A percentile compares a stretch with the other conserved stretches of the same genome.
Conservation (phyloP, 2,113 vertebrate genomes). For the Leptocoma aspasia region DNA sequence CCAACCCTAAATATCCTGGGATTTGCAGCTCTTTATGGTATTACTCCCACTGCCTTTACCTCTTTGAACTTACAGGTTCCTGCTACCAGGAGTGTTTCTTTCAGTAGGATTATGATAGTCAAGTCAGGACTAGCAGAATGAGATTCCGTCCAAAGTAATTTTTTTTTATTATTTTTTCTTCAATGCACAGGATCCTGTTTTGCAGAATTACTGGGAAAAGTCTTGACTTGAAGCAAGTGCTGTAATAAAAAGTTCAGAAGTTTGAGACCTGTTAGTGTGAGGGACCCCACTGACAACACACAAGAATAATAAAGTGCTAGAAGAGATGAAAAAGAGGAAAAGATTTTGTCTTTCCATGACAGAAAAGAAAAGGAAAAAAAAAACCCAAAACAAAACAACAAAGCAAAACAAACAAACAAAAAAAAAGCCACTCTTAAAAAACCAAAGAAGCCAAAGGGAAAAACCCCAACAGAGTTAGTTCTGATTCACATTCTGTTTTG, state of each 20-base stretch:
- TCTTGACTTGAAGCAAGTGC: not conserved
- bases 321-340: not conserved
- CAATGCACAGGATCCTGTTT: not conserved
- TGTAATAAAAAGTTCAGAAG: not conserved
- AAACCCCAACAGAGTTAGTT: accelerated
- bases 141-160: not conserved
- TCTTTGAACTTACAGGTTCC: not conserved
- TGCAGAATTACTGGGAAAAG: not conserved
- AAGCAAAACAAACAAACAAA: too few species aligned
- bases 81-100: not conserved
- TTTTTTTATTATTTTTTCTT: not conserved
- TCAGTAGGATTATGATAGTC: not conserved
- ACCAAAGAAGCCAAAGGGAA: not conserved
- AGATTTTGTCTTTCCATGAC: not conserved
- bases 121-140: not conserved
- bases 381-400: too few species aligned
- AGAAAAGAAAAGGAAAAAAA: too few species aligned
- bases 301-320: not conserved
- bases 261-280: not conserved
- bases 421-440: not conserved
- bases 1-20: accelerated
- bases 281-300: not conserved
- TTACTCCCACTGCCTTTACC: not conserved
- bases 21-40: not conserved
- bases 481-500: not conserved